These are phyloP conservation scores for Dendrolimus punctatus DNA, from an alignment of 1,140 invertebrate genomes.

Conservation along the genomic window DNA sequence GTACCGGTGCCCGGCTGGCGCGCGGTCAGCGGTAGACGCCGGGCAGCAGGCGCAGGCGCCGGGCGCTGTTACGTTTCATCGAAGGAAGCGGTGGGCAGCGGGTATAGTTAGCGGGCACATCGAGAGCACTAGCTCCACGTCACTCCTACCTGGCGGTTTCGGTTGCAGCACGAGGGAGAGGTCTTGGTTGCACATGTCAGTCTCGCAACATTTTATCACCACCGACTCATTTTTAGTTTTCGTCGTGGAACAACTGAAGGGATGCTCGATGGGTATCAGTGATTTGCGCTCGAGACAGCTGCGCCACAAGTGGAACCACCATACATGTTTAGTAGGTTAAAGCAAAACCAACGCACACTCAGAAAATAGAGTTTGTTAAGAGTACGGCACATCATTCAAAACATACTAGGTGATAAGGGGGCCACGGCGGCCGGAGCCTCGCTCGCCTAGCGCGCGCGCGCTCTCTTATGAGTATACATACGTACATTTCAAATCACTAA, in stretches of 20 bases:
- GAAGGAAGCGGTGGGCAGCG: constrained; percentile 32
- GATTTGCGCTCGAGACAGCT: constrained; percentile 63
- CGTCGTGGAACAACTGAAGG: constrained; percentile 65
- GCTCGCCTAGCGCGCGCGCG: constrained; percentile 16
- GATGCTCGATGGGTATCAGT: constrained; percentile 66
- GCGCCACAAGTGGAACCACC: constrained; percentile 64
- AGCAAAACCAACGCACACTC: constrained; percentile 68
- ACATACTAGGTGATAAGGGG: constrained; percentile 40
- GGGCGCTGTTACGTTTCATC: constrained; percentile 11
- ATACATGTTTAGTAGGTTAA: constrained; percentile 67
- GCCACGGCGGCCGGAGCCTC: constrained; percentile 16
- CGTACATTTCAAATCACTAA: constrained; percentile 62
- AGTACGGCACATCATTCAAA: constrained; percentile 61
- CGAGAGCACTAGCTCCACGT: constrained; percentile 38
- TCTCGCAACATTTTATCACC: constrained; percentile 63
- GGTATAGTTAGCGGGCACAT: constrained; percentile 35
- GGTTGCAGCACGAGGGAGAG: constrained; percentile 63
- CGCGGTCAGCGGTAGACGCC: constrained; percentile 6
- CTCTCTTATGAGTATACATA: constrained; percentile 25
- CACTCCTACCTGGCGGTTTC: constrained; percentile 69
- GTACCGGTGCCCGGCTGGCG: constrained; percentile 11
- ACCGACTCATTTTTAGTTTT: constrained; percentile 62
- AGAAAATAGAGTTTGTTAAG: constrained; percentile 62
- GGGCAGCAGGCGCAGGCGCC: constrained; percentile 14
- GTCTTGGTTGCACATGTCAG: constrained; percentile 72